A percentile compares a stretch with the other conserved stretches of the same genome.
Conservation (phyloP, 1,140 invertebrate species). For the Coelopa frigida region DNA sequence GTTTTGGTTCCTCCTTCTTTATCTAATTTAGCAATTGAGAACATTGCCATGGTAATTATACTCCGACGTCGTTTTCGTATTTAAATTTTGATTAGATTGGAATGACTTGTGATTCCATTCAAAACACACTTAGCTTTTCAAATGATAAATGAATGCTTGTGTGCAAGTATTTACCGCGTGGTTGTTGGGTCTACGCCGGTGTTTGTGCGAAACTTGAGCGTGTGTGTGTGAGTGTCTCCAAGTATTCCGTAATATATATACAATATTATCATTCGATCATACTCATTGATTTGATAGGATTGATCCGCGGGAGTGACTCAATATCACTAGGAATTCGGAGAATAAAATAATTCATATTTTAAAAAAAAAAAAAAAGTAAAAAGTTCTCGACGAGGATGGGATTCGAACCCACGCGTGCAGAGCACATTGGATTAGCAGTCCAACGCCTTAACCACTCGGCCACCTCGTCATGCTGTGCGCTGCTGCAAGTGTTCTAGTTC, state of each 20-base stretch:
- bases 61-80: neutral
- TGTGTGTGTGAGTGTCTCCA: neutral
- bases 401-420: constrained; percentile 82
- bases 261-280: neutral
- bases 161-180: neutral
- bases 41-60: neutral
- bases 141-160: neutral
- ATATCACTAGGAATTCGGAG: too few relatives aligned
- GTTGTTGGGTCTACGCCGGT: neutral
- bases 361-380: too few relatives aligned
- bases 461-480: too few relatives aligned
- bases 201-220: constrained; percentile 1
- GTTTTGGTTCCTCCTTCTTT: too few relatives aligned
- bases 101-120: constrained; percentile 3
- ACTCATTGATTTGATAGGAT: too few relatives aligned
- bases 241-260: neutral
- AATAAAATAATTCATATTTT: too few relatives aligned
- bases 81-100: constrained; percentile 3
- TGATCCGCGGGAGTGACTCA: too few relatives aligned
- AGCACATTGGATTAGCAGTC: constrained; percentile 69
- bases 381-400: constrained; percentile 80
- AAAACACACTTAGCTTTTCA: neutral
- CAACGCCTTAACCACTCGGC: constrained; percentile 86
- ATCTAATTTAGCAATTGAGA: too few relatives aligned
- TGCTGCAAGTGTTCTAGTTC: too few relatives aligned